A percentile compares a stretch with the other conserved stretches of the same genome.
phyloP scores from a whole-genome alignment of 1,140 invertebrate species.

The Eumaeus atala region DNA sequence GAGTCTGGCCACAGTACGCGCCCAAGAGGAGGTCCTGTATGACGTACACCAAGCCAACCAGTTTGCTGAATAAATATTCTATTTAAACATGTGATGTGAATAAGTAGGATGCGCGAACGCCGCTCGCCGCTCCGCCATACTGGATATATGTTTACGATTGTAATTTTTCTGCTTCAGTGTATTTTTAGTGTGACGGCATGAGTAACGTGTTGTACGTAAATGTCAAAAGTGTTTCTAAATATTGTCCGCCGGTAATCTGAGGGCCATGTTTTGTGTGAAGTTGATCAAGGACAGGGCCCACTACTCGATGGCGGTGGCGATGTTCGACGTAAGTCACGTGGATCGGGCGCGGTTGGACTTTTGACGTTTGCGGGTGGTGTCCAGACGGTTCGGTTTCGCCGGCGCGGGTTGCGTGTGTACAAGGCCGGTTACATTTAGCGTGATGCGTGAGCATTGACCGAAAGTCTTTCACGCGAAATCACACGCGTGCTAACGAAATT shows the following conservation, averaged over 20 bases:
- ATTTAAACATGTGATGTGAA: constrained; percentile 66
- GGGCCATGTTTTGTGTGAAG: constrained; percentile 56
- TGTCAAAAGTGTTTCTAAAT: constrained; percentile 57
- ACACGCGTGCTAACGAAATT: no score
- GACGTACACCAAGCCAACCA: constrained; percentile 20
- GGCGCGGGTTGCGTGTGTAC: constrained; percentile 1
- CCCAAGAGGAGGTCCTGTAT: constrained; percentile 44
- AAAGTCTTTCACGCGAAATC: no score
- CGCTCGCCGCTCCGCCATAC: constrained; percentile 51
- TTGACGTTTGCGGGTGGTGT: constrained; percentile 44
- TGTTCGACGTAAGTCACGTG: constrained; percentile 63
- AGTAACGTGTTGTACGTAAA: constrained; percentile 64
- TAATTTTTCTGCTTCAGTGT: constrained; percentile 67
- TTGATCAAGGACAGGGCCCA: constrained; percentile 52
- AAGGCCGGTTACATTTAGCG: no score
- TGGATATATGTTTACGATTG: constrained; percentile 65
- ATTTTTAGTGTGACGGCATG: constrained; percentile 60
- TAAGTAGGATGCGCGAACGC: constrained; percentile 51
- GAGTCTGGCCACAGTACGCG: constrained; percentile 52
- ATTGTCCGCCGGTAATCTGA: constrained; percentile 25
- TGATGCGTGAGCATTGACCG: no score
- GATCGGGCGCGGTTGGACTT: constrained; percentile 28
- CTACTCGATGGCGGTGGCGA: constrained; percentile 44
- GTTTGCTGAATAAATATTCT: constrained; percentile 59
- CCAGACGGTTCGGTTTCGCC: constrained; percentile 4